A percentile compares a stretch with the other conserved stretches of the same genome.
These are phyloP conservation scores for Malachius bipustulatus DNA, from an alignment of 2,888 invertebrate species.

Conservation along the genomic window DNA sequence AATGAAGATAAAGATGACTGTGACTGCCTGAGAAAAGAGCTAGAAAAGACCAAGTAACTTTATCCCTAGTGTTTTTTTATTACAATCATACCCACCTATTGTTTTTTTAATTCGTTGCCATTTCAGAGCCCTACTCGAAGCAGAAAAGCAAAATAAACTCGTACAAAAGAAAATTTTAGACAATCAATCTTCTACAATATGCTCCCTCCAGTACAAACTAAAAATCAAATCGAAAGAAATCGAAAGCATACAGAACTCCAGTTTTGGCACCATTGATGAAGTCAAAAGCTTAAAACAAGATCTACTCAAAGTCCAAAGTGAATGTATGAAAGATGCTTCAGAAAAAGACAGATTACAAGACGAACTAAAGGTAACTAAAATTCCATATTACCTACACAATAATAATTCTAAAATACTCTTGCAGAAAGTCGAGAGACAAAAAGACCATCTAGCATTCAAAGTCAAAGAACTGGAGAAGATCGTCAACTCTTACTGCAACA, in stretches of 20 bases:
- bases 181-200: conserved; percentile 17
- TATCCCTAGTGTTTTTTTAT: too few relatives aligned
- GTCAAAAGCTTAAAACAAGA: not conserved
- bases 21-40: too few relatives aligned
- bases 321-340: not conserved
- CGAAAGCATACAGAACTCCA: not conserved
- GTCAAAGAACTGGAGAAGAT: not conserved
- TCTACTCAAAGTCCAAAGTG: not conserved
- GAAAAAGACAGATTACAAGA: not conserved
- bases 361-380: not conserved
- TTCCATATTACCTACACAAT: not conserved
- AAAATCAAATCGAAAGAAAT: not conserved
- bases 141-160: conserved; percentile 21
- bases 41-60: too few relatives aligned
- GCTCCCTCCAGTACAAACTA: not conserved
- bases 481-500: conserved; percentile 1
- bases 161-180: conserved; percentile 25
- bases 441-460: not conserved
- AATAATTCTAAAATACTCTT: not conserved
- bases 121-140: conserved; percentile 18
- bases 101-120: too few relatives aligned
- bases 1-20: too few relatives aligned
- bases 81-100: too few relatives aligned
- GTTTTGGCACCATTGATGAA: not conserved
- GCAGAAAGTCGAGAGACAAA: not conserved